Percentiles rank a stretch among this genome's conserved stretches.
Evolutionary conservation across 2,797 vertebrate species (phyloP).

Genomic region (Emys orbicularis): DNA sequence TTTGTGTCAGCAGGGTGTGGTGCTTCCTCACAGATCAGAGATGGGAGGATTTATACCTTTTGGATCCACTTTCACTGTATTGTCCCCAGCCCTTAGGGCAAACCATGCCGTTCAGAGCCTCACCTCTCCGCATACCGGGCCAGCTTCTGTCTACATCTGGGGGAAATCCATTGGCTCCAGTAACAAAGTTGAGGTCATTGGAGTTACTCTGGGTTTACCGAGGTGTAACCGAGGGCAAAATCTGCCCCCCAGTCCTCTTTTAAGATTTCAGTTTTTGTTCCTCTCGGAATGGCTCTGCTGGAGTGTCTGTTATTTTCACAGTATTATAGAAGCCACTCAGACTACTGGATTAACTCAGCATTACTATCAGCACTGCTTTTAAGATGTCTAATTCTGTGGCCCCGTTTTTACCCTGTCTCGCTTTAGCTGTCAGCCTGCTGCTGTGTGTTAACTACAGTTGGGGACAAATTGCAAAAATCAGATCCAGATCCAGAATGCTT

Average conservation of each 20-base stretch:
- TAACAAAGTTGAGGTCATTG: not conserved
- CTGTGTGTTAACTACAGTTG: not conserved
- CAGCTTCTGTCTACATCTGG: not conserved
- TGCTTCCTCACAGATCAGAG: not conserved
- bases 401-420: not conserved
- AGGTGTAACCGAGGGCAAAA: not conserved
- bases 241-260: not conserved
- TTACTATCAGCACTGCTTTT: not conserved
- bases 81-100: not conserved
- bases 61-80: not conserved
- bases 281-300: not conserved
- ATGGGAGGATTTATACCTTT: not conserved
- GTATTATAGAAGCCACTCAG: fast-evolving
- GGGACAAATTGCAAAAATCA: not conserved
- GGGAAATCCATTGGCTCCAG: not conserved
- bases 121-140: not conserved
- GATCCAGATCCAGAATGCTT: not conserved
- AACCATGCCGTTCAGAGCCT: not conserved
- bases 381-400: not conserved
- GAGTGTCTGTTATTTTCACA: not conserved
- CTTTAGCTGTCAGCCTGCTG: fast-evolving
- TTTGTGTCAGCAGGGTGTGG: not conserved
- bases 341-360: not conserved
- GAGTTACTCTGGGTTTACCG: not conserved
- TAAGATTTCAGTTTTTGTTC: not conserved